phyloP scores from a whole-genome alignment of 2,113 vertebrate species.

The Reinhardtius hippoglossoides region DNA sequence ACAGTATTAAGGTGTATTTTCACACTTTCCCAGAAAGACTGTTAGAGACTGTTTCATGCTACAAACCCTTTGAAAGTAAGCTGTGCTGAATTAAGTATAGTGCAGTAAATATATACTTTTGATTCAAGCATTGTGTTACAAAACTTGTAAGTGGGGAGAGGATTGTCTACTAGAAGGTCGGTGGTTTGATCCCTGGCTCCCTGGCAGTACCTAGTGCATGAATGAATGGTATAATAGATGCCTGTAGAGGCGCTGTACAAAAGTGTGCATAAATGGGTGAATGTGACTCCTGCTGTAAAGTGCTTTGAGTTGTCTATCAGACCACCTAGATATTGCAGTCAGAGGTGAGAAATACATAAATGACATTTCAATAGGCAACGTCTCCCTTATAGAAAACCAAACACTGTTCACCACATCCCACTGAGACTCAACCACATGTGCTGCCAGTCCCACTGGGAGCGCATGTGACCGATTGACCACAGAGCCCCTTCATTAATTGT shows the following conservation, averaged over 20 bases:
- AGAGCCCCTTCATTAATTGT: constrained; percentile 63
- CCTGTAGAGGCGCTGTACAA: neutral
- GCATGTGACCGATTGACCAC: constrained; percentile 40
- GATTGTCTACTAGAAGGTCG: neutral
- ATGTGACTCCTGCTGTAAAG: neutral
- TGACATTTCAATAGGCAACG: constrained; percentile 25
- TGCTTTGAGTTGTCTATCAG: neutral
- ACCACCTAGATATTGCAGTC: neutral
- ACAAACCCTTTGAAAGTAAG: neutral
- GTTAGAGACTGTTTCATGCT: neutral
- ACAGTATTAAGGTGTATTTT: too few relatives aligned
- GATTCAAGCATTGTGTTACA: neutral
- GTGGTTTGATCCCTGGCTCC: too few relatives aligned
- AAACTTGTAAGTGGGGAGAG: neutral
- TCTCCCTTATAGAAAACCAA: constrained; percentile 48
- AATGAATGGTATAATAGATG: too few relatives aligned
- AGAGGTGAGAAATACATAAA: constrained; percentile 21
- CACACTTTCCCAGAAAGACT: neutral
- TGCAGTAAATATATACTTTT: neutral
- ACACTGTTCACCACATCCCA: constrained; percentile 35
- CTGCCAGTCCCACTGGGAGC: constrained; percentile 61
- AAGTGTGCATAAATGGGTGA: neutral
- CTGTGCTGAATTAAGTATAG: too few relatives aligned
- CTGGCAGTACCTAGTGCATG: too few relatives aligned
- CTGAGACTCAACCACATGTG: constrained; percentile 52